Evolutionary conservation across 2,888 invertebrate species (phyloP).

Genomic region (Microctonus hyperodae): DNA sequence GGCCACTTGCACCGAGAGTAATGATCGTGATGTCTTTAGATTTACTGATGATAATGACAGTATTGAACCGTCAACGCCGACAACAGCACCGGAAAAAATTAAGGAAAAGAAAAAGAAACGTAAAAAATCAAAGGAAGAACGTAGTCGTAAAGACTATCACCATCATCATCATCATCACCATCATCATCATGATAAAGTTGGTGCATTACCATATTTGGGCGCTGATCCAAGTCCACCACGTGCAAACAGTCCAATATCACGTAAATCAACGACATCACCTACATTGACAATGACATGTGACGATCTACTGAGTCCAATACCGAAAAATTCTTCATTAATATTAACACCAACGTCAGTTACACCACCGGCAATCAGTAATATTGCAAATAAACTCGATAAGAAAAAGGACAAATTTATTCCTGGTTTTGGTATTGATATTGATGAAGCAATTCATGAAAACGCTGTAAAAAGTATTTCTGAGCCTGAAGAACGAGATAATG

Average conservation of each 20-base stretch:
- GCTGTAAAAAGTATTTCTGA: constrained; percentile 83
- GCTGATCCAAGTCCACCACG: constrained; percentile 71
- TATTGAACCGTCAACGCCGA: constrained; percentile 63
- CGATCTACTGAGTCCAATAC: constrained; percentile 65
- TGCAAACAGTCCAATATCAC: constrained; percentile 59
- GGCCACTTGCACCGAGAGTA: constrained; percentile 66
- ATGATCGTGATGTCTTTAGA: constrained; percentile 68
- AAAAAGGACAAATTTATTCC: constrained; percentile 73
- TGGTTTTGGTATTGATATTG: constrained; percentile 72
- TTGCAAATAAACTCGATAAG: constrained; percentile 58
- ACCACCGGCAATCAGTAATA: constrained; percentile 38
- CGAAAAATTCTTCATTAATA: constrained; percentile 66
- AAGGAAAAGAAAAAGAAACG: constrained; percentile 87
- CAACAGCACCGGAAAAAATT: constrained; percentile 63
- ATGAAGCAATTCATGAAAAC: constrained; percentile 77
- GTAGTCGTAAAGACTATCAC: constrained; percentile 73
- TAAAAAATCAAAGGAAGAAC: constrained; percentile 82
- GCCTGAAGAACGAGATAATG: constrained; percentile 57
- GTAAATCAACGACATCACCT: constrained; percentile 54
- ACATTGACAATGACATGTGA: constrained; percentile 51
- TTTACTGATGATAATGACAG: constrained; percentile 71
- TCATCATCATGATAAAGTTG: constrained; percentile 52
- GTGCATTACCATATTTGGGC: constrained; percentile 55
- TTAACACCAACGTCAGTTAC: constrained; percentile 46
- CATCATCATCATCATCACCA: constrained; percentile 70